Base-by-base conservation (phyloP, 2,113 vertebrate species). In the Brachionichthys hirsutus region DNA sequence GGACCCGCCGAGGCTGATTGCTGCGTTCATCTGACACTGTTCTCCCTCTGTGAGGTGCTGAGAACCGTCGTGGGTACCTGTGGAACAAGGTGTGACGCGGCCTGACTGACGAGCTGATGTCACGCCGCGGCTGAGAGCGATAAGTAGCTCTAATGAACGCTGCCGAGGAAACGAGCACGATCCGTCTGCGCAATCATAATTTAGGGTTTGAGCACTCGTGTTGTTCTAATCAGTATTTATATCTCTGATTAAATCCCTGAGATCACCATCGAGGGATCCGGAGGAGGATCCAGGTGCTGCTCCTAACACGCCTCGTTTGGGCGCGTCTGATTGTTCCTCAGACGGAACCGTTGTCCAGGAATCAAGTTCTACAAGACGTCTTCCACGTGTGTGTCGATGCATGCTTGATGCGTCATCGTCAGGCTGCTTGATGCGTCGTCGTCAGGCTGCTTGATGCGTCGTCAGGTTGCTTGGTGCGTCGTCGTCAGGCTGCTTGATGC, bases 1-100 rank as follows among this genome's bases (percentile, higher is more conserved):
- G 45, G 78, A 62, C 85, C 80, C 79, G 78, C 80, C 75, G 68
- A 70, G 82, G 54, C 83, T 90, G 84, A 90, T 90, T 91, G 87
- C 83, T 77, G 70, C 74, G 84, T 89, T 88, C 85, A 86, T 84
- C 80, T 52, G 58, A 24, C 54, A 60, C 74, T 48, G 58, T 73
- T 85, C 78, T 71, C 86, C 41, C 77, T 73, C 80, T 43, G 64
- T 61, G 80, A 83, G 82, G 57, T 61, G 58, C 73, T 54, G 73
- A 77, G 62, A 78, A 78, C 22, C 14, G 70, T 71, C 68, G 30
- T 43, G 64, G 73, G 80, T 58, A 82, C 78, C 79, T 78, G 49
- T 77, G 71, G 73, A 67, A 75, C 38, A 34, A 70, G 77, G 63
- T 82, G 71, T 46, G 19, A 67, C 85, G 78, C 67, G 56, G 59